Evolutionary conservation across 2,797 vertebrate genomes (phyloP), one percentile per base, ranked within the genome.

Genomic region (Gastrophryne carolinensis): DNA sequence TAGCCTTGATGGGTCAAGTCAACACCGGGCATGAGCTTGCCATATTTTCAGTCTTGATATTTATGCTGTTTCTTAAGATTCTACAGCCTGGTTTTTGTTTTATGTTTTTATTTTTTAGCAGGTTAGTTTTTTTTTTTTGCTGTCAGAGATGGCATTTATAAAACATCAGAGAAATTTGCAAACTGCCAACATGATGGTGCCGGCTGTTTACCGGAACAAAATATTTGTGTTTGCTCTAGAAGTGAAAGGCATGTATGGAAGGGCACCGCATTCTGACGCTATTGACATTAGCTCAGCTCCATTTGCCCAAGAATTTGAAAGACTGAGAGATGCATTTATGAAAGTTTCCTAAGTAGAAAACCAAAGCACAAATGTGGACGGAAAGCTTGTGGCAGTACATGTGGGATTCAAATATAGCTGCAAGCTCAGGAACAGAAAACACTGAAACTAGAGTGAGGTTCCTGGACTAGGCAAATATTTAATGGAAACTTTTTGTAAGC

Each of bases 191-290:
- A 19, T 47, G 29, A 56, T 65, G 60, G 27, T 65, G 39, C 49
- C 56, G 17, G 12, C n/a, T 71, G 50, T 72, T 65, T 78, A 57
- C 58, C 15, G 66, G 66, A 13, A 41, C 62, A 47, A 76, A 67
- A 70, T 49, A 69, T 57, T 63, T 78, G 24, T 77, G 50, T 78
- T 78, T 72, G 64, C 21, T 58, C 67, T 71, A 60, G 67, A 72
- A 65, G 54, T 19, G 10, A 70, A 62, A 47, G 34, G 39, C 29
- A 8, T 58, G 19, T 39, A 65, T 56, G 47, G 35, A 69, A 63
- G 29, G 4, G 35, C 15, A 71, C 30, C 66, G n/a, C 66, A 65
- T 69, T 70, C 68, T 64, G 58, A 47, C 72, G 39, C 47, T 72
- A 65, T 64, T 77, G 75, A 71, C 60, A 62, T n/a, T 26, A 57